These are phyloP conservation scores for Tenthredo distinguenda DNA, from an alignment of 2,888 invertebrate species.

Conservation along the genomic window DNA sequence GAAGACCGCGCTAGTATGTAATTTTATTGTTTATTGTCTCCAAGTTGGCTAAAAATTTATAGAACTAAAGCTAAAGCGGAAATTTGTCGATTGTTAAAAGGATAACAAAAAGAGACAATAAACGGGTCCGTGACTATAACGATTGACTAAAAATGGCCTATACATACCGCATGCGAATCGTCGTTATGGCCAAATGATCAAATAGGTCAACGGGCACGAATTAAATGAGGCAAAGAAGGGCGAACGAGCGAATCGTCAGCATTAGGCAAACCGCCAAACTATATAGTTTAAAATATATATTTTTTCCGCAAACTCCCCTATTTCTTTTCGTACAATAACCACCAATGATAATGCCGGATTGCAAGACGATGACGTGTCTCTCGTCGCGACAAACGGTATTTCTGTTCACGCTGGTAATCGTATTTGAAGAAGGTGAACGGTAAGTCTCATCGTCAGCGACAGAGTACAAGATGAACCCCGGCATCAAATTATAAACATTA, in stretches of 20 bases:
- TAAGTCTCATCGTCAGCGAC: neutral
- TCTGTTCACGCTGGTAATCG: conserved; percentile 28
- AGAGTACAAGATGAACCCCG: neutral
- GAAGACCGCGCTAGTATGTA: neutral
- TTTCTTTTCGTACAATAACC: neutral
- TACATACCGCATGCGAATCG: conserved; percentile 20
- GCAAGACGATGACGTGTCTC: conserved; percentile 42
- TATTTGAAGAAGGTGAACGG: conserved; percentile 40
- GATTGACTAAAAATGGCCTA: conserved; percentile 20
- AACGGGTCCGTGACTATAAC: neutral
- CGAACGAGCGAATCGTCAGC: neutral
- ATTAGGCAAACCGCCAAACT: conserved; percentile 26
- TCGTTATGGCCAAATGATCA: conserved; percentile 44
- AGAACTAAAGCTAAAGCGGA: neutral
- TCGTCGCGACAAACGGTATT: conserved; percentile 44
- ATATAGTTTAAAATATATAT: conserved; percentile 6
- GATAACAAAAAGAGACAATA: neutral
- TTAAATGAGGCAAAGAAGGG: neutral
- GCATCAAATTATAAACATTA: neutral
- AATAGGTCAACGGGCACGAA: conserved; percentile 45
- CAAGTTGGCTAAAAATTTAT: neutral
- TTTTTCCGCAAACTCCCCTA: neutral
- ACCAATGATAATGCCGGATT: conserved; percentile 34
- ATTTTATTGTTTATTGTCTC: neutral
- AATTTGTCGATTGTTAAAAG: conserved; percentile 24